Evolutionary conservation across 64 coral and sea anemone genomes (phyloP).

Genomic region (Hydrozoanthus tunicans): DNA sequence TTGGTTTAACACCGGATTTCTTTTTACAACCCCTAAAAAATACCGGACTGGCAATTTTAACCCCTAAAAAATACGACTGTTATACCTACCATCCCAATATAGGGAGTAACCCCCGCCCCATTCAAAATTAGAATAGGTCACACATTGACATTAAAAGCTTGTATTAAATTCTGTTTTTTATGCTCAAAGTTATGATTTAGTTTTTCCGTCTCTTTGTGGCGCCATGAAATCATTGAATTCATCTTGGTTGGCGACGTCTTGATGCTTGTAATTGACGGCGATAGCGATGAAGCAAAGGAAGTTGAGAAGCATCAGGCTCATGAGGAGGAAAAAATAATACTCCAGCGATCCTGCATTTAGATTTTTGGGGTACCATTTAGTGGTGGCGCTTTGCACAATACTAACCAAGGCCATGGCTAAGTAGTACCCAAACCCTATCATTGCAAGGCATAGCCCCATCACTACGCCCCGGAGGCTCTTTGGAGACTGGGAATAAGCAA

Average conservation of each 20-base stretch:
- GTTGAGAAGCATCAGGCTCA: slow-evolving; percentile 66
- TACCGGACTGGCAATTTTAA: too few species aligned
- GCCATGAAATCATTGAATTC: not conserved
- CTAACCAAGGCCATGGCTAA: slow-evolving; percentile 42
- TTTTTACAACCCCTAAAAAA: too few species aligned
- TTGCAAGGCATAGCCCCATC: slow-evolving; percentile 61
- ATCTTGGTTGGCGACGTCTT: not conserved
- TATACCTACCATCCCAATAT: too few species aligned
- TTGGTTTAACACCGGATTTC: too few species aligned
- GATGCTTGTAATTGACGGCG: slow-evolving; percentile 47
- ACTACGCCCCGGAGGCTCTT: slow-evolving; percentile 57
- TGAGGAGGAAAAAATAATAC: slow-evolving; percentile 64
- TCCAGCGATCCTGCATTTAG: slow-evolving; percentile 62
- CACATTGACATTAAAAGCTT: too few species aligned
- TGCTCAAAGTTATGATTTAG: too few species aligned
- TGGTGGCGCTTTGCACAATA: slow-evolving; percentile 51
- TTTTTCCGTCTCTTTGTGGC: too few species aligned
- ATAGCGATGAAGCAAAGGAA: slow-evolving; percentile 36
- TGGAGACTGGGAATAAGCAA: slow-evolving; percentile 76
- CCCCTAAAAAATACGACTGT: too few species aligned
- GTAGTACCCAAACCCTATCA: slow-evolving; percentile 66
- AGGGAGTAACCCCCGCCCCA: too few species aligned
- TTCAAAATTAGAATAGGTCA: too few species aligned
- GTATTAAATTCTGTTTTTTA: too few species aligned
- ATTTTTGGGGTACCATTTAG: slow-evolving; percentile 56